Evolutionary conservation across 2,888 invertebrate genomes (phyloP).

Genomic region (Strigamia transsilvanica): DNA sequence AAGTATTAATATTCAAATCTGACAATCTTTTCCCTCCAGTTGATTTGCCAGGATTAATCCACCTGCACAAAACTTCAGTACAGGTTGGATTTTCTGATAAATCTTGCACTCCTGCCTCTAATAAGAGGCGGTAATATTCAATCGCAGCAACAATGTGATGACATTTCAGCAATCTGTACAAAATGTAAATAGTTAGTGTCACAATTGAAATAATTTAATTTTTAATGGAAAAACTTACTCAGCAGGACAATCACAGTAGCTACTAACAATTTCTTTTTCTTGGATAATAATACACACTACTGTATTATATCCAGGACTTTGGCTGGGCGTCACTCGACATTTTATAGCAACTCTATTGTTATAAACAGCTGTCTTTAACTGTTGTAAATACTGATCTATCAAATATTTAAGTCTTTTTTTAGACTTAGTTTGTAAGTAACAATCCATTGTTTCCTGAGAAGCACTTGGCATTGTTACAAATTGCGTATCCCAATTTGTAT

Average conservation of each 20-base stretch:
- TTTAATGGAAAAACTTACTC: not conserved
- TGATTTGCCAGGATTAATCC: not conserved
- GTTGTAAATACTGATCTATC: not conserved
- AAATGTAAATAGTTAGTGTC: no score
- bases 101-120: not conserved
- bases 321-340: not conserved
- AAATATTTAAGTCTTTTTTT: not conserved
- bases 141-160: not conserved
- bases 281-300: not conserved
- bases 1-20: not conserved
- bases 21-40: not conserved
- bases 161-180: not conserved
- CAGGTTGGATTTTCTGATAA: not conserved
- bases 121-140: not conserved
- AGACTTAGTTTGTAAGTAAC: constrained; percentile 3
- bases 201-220: no score
- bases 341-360: not conserved
- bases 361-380: not conserved
- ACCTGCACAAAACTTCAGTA: not conserved
- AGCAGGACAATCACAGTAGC: not conserved
- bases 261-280: not conserved
- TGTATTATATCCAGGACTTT: not conserved
- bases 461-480: not conserved
- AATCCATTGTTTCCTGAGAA: not conserved
- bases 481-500: no score